Evolutionary conservation across 2,888 invertebrate species (phyloP), one percentile per base, ranked within the genome.

Genomic region (Dasysyrphus tricinctus): DNA sequence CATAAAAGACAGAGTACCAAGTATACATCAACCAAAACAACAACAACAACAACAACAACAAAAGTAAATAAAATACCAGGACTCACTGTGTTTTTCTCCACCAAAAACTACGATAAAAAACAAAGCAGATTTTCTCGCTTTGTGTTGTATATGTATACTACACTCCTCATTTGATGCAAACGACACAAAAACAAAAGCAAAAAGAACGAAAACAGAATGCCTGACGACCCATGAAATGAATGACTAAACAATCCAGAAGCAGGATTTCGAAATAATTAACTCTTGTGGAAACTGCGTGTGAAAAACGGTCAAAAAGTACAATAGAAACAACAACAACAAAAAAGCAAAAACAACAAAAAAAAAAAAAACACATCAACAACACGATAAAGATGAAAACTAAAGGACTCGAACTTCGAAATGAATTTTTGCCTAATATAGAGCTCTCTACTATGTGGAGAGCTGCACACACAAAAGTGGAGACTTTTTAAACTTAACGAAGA

Each of bases 181-280:
- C 16, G 32, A 67, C 32, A 49, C 16, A 56, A 59, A 37, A 63
- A 39, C 14, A 59, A 39, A 11, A 42, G 19, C n/a, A 44, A n/a
- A 67, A 51, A 57, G 57, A 59, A 81, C 74, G 56, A 73, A 74
- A 85, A 77, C 80, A 51, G 76, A 78, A 78, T 82, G 78, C 81
- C 51, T 70, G 70, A 49, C 78, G 78, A 82, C 70, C 74, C 82
- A 70, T 78, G 81, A 74, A 81, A 86, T 78, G 78, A 86, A 75
- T 74, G 70, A 78, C 86, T 78, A 72, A 61, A 82, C 86, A 82
- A 82, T 75, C 70, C 72, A 72, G 47, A 72, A 51, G 47, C 73
- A 77, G 80, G 39, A 75, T 82, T 78, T 75, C 82, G 78, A 86
- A 78, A 86, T 86, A 82, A 86, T 86, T 86, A 86, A 82, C 82